Percentiles rank a stretch among this genome's conserved stretches.
These are phyloP conservation scores for Drosophila orena DNA, from an alignment of 1,140 invertebrate species.

Conservation along the genomic window DNA sequence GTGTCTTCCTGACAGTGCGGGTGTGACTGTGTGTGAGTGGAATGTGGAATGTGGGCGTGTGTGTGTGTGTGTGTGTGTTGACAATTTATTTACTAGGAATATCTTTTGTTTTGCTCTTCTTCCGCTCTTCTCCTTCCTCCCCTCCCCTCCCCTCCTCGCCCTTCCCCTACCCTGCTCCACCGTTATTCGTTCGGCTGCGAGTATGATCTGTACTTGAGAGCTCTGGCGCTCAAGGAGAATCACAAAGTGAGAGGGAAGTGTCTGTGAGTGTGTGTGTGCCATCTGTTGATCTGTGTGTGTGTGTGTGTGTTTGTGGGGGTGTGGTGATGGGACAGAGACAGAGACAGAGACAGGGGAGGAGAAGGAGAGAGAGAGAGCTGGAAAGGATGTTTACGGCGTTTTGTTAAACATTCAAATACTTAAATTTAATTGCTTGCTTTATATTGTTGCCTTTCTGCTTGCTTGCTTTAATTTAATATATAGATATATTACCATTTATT, in stretches of 20 bases:
- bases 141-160: background rate
- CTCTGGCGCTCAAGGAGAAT: conserved; percentile 1
- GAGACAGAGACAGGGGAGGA: background rate
- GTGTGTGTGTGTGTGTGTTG: conserved; percentile 37
- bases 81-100: conserved; percentile 75
- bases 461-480: conserved; percentile 75
- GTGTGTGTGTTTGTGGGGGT: background rate
- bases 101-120: conserved; percentile 56
- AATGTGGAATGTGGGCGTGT: conserved; percentile 3
- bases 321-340: conserved; percentile 6
- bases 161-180: conserved; percentile 7
- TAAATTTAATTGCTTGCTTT: conserved; percentile 81
- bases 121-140: conserved; percentile 20
- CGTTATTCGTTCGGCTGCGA: conserved; percentile 2
- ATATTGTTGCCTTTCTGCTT: conserved; percentile 71
- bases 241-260: conserved; percentile 4
- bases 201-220: background rate
- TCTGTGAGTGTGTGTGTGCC: background rate
- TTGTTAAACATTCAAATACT: conserved; percentile 79
- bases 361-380: conserved; percentile 46
- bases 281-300: background rate
- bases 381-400: conserved; percentile 58
- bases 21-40: conserved; percentile 42
- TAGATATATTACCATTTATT: conserved; percentile 81
- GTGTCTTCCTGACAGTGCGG: conserved; percentile 11